Evolutionary conservation across 2,888 invertebrate genomes (phyloP).

Genomic region (Cyaniris semiargus): DNA sequence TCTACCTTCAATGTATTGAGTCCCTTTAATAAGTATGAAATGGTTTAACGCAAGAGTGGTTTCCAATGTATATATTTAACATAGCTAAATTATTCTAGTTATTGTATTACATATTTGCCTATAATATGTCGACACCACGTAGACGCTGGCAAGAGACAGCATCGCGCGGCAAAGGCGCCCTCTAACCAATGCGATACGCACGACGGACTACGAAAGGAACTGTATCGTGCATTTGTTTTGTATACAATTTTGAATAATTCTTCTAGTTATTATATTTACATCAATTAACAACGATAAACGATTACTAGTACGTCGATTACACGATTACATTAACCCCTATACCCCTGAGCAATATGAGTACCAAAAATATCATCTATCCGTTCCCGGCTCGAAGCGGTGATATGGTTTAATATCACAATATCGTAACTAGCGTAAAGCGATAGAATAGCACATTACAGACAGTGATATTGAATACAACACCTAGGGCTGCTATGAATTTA

Average conservation of each 20-base stretch:
- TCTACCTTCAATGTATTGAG: slow-evolving; percentile 33
- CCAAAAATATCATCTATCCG: slow-evolving; percentile 71
- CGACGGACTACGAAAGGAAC: slow-evolving; percentile 77
- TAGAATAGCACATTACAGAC: slow-evolving; percentile 28
- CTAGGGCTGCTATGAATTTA: slow-evolving; percentile 23
- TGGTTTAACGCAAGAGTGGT: slow-evolving; percentile 54
- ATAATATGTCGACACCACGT: slow-evolving; percentile 50
- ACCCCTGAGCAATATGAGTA: slow-evolving; percentile 74
- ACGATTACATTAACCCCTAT: slow-evolving; percentile 55
- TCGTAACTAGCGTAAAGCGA: slow-evolving; percentile 43
- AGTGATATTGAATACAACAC: slow-evolving; percentile 29
- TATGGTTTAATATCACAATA: slow-evolving; percentile 72
- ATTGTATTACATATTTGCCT: slow-evolving; percentile 51
- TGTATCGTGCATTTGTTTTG: slow-evolving; percentile 76
- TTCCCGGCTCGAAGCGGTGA: slow-evolving; percentile 66
- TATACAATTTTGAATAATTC: slow-evolving; percentile 68
- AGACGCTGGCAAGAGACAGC: slow-evolving; percentile 60
- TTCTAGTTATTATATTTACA: slow-evolving; percentile 56
- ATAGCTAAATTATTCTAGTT: slow-evolving; percentile 54
- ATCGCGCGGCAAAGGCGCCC: slow-evolving; percentile 64
- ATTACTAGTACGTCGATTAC: slow-evolving; percentile 50
- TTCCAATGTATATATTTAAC: slow-evolving; percentile 55
- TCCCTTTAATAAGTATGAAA: slow-evolving; percentile 50
- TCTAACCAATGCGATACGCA: slow-evolving; percentile 64
- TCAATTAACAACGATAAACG: slow-evolving; percentile 55